Conservation (phyloP, 2,797 vertebrate species). For the Rhyacichthys aspro region DNA sequence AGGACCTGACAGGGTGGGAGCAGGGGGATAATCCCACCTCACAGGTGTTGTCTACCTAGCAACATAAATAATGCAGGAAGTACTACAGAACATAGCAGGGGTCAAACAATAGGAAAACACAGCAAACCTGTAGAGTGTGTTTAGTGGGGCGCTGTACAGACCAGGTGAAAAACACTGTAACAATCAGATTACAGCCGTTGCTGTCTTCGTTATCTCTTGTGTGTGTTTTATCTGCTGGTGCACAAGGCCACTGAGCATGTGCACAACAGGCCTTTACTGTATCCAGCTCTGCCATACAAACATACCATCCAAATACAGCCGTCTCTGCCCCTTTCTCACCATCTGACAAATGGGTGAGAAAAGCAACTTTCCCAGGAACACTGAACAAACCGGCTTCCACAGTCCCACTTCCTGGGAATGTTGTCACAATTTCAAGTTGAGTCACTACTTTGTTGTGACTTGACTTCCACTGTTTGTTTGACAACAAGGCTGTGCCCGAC, state of each 20-base stretch:
- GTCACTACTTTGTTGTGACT: slow-evolving; percentile 27
- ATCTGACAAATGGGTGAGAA: slow-evolving; percentile 32
- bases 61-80: slow-evolving; percentile 58
- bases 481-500: slow-evolving; percentile 24
- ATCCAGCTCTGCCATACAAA: slow-evolving; percentile 33
- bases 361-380: slow-evolving; percentile 39
- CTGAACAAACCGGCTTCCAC: slow-evolving; percentile 4
- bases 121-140: slow-evolving; percentile 7
- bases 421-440: slow-evolving; percentile 13
- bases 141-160: slow-evolving; percentile 20
- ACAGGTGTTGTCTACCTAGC: slow-evolving; percentile 47
- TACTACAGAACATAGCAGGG: slow-evolving; percentile 14
- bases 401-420: slow-evolving; percentile 32
- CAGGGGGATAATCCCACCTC: slow-evolving; percentile 33
- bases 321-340: slow-evolving; percentile 10
- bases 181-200: slow-evolving; percentile 36
- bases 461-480: slow-evolving; percentile 33
- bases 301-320: slow-evolving; percentile 15
- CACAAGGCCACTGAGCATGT: slow-evolving; percentile 36
- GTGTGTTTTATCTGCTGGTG: slow-evolving; percentile 38
- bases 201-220: slow-evolving; percentile 14
- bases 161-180: slow-evolving; percentile 13
- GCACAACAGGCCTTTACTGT: slow-evolving; percentile 31
- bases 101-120: slow-evolving; percentile 32
- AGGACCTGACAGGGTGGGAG: slow-evolving; percentile 30